Conservation (phyloP, 64 coral and sea anemone genomes). For the Dendronephthya gigantea region DNA sequence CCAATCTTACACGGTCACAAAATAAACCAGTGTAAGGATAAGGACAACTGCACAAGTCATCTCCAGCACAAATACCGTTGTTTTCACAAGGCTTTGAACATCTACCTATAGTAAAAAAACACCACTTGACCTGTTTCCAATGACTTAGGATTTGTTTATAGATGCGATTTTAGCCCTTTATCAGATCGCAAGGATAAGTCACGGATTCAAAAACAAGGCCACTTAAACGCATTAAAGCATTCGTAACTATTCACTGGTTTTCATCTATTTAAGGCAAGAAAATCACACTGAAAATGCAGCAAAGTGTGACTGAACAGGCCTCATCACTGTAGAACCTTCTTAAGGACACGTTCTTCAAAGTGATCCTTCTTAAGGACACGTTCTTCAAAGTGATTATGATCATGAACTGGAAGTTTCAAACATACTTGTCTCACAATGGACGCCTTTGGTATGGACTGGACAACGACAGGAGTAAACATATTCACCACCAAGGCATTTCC, state of each 20-base stretch:
- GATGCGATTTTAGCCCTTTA: no score
- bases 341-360: not conserved
- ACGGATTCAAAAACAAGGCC: no score
- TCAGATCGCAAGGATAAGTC: no score
- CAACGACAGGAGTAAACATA: constrained; percentile 22
- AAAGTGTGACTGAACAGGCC: no score
- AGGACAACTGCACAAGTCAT: constrained; percentile 18
- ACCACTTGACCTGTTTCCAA: no score
- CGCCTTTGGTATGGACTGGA: not conserved
- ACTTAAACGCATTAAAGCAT: no score
- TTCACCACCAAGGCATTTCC: not conserved
- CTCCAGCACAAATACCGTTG: constrained; percentile 24
- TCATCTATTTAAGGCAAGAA: no score
- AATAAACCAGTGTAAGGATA: not conserved
- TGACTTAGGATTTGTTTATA: no score
- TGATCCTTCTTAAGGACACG: not conserved
- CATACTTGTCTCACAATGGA: constrained; percentile 30
- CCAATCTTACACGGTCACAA: constrained; percentile 25
- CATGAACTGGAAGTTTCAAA: not conserved
- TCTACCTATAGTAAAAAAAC: constrained; percentile 2
- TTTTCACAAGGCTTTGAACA: constrained; percentile 24
- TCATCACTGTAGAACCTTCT: no score
- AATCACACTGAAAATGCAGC: no score
- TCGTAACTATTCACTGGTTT: no score
- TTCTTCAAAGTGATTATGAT: not conserved